A percentile compares a stretch with the other conserved stretches of the same genome.
Conservation (phyloP, 2,113 vertebrate genomes). For the Catharus bicknelli region DNA sequence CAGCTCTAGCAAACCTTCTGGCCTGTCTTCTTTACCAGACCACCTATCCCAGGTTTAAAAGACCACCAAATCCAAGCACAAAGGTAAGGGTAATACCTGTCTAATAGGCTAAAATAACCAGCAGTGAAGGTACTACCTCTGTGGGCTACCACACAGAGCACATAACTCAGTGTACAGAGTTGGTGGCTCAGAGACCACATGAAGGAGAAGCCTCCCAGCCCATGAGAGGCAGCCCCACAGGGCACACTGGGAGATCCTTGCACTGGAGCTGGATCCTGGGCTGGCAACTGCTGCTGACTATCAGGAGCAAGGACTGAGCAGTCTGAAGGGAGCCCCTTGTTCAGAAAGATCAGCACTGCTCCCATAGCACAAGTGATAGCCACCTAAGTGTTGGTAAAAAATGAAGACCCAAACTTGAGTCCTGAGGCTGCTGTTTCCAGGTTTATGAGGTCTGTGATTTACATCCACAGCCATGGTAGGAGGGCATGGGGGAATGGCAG, state of each 20-base stretch:
- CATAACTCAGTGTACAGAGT: not conserved
- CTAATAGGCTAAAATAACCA: not conserved
- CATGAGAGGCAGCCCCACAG: not conserved
- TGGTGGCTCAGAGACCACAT: not conserved
- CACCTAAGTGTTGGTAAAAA: not conserved
- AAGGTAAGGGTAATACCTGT: not conserved
- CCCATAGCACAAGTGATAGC: not conserved
- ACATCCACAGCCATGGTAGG: not conserved
- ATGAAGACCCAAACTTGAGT: not conserved
- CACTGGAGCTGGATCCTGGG: not conserved
- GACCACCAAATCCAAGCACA: not conserved
- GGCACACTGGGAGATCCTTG: not conserved
- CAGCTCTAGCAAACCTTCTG: conserved; percentile 18
- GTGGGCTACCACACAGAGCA: not conserved
- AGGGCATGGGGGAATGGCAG: not conserved
- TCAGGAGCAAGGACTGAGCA: not conserved
- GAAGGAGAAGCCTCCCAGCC: not conserved
- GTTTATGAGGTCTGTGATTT: not conserved
- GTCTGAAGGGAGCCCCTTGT: not conserved
- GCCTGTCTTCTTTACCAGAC: conserved; percentile 7
- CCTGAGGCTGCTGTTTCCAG: not conserved
- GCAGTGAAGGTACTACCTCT: not conserved
- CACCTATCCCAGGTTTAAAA: conserved; percentile 7
- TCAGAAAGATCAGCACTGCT: not conserved
- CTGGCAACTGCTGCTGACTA: accelerated